Conservation (phyloP, 2,797 vertebrate species). For the Syndactyla subalaris region DNA sequence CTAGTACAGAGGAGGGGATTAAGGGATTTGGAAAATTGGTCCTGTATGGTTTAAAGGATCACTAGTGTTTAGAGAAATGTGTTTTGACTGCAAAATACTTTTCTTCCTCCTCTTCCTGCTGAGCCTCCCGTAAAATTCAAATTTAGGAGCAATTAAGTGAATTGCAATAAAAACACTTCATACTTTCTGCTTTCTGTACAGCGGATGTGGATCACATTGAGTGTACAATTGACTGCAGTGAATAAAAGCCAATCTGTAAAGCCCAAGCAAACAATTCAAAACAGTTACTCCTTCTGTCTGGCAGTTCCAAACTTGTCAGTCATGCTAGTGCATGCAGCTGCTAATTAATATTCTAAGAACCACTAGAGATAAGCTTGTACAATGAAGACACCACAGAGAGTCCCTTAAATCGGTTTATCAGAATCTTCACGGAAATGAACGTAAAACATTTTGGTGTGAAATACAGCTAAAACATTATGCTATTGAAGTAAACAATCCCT, state of each 20-base stretch:
- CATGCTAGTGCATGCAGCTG: not conserved
- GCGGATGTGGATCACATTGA: not conserved
- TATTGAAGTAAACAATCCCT: not conserved
- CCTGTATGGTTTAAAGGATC: constrained; percentile 34
- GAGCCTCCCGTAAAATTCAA: not conserved
- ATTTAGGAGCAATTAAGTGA: not conserved
- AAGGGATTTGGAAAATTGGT: constrained; percentile 50
- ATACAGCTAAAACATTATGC: not conserved
- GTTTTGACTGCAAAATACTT: constrained; percentile 4
- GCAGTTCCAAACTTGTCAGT: not conserved
- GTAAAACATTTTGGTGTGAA: not conserved
- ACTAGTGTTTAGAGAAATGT: not conserved
- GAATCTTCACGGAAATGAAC: not conserved
- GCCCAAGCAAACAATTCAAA: not conserved
- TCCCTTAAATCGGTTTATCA: not conserved
- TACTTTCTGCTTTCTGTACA: not conserved
- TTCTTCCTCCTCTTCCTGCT: not conserved
- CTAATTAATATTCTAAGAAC: not conserved
- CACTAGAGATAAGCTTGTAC: not conserved
- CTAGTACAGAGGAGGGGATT: constrained; percentile 4
- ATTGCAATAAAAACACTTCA: not conserved
- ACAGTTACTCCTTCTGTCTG: not conserved
- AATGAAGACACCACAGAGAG: not conserved
- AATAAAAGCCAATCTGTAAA: not conserved
- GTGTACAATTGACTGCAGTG: not conserved